Base-by-base conservation (phyloP, 2,797 vertebrate genomes). In the Takifugu ocellatus region DNA sequence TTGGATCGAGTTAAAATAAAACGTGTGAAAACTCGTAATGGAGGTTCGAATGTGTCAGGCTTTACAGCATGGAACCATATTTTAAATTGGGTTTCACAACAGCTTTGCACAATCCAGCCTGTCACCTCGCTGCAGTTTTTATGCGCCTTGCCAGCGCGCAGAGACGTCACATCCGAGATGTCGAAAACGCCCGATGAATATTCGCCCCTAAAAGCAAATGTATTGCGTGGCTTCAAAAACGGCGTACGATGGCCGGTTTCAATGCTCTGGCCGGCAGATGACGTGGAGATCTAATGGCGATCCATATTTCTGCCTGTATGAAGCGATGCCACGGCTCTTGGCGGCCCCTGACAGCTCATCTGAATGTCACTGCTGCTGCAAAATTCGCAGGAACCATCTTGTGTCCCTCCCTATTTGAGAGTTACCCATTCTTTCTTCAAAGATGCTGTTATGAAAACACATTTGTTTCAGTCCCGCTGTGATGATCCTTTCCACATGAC, bases 311-410 rank as follows among this genome's bases (percentile, higher is more conserved):
- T 43, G 31, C 56, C 4, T 11, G n/a, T 75, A 59, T 80, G 71
- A 82, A 75, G 70, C 43, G 24, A 24, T 59, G 68, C 76, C 78
- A 69, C 66, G 49, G 60, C 54, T 79, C 57, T 53, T 83, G 73
- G 66, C 79, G 72, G 61, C 62, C 66, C 29, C 25, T 48, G 51
- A 1, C 63, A 49, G 47, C 60, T 66, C 57, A 75, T 65, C 59
- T 68, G 45, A 3, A 70, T 60, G 60, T 25, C 8, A 49, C 39
- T 51, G 54, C 24, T 66, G 56, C 63, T 52, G 42, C 53, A 21
- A 21, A 21, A 21, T 21, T 21, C 21, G 21, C 21, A 21, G 31
- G 68, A 64, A 59, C 43, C 43, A 16, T 44, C 43, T 25, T 48
- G 45, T 49, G 39, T 54, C 29, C 29, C 45, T 61, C 12, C 3